These are phyloP conservation scores for Tipula vernalis DNA, from an alignment of 2,888 invertebrate genomes.

Conservation along the genomic window DNA sequence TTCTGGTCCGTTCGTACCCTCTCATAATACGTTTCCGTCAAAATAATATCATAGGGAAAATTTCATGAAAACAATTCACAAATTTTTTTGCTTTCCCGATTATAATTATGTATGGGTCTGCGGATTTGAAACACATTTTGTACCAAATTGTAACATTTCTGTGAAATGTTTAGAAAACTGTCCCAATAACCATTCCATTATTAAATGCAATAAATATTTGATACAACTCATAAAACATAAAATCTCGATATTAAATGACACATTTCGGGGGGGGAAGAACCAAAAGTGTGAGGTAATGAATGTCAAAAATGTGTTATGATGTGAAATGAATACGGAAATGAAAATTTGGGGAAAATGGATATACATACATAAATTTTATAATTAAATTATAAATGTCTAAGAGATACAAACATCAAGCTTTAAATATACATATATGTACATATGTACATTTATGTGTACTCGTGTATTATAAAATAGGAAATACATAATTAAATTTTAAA, in stretches of 20 bases:
- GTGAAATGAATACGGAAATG: not conserved
- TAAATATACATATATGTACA: not conserved
- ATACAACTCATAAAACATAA: not conserved
- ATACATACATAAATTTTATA: not conserved
- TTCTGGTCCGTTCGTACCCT: too few relatives aligned
- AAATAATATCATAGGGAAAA: too few relatives aligned
- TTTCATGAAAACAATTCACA: too few relatives aligned
- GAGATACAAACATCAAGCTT: not conserved
- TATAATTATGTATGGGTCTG: too few relatives aligned
- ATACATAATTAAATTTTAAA: not conserved
- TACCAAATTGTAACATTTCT: too few relatives aligned
- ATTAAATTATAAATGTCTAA: constrained; percentile 4
- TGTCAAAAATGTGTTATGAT: not conserved
- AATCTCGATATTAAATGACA: not conserved
- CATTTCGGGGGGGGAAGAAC: not conserved
- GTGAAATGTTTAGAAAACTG: too few relatives aligned
- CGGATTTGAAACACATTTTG: too few relatives aligned
- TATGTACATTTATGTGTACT: not conserved
- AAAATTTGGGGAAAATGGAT: not conserved
- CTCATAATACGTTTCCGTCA: too few relatives aligned
- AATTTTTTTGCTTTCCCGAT: too few relatives aligned
- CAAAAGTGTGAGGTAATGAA: not conserved
- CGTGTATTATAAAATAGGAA: not conserved
- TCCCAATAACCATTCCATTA: too few relatives aligned
- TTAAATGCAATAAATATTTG: too few relatives aligned